These are phyloP conservation scores for Cydia splendana DNA, from an alignment of 1,140 invertebrate species.

Conservation along the genomic window DNA sequence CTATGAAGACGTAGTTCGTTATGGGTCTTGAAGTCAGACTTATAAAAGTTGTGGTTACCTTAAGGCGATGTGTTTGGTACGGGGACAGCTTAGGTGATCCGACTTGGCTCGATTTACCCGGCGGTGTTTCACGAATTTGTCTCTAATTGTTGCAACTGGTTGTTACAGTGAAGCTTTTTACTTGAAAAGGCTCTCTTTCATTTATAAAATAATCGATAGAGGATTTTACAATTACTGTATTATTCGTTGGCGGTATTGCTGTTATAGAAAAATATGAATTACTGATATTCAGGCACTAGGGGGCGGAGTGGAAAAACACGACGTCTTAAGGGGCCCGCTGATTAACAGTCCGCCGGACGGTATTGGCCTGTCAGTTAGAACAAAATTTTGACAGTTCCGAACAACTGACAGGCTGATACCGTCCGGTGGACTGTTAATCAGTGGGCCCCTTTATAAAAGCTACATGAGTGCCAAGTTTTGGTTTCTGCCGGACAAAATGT, in stretches of 20 bases:
- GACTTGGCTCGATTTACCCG: conserved; percentile 20
- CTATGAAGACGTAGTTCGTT: background rate
- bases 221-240: background rate
- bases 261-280: background rate
- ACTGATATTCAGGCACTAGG: too few species aligned
- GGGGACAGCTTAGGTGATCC: conserved; percentile 11
- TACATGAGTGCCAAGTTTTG: background rate
- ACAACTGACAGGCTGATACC: too few species aligned
- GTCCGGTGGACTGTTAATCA: too few species aligned
- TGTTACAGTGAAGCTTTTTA: background rate
- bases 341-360: too few species aligned
- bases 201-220: background rate
- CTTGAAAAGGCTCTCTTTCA: background rate
- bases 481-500: background rate
- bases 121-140: conserved; percentile 12
- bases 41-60: background rate
- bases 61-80: background rate
- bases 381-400: too few species aligned
- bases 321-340: too few species aligned
- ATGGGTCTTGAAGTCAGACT: background rate
- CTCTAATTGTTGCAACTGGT: conserved; percentile 21
- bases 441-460: too few species aligned
- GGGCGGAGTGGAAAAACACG: too few species aligned
- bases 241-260: background rate
- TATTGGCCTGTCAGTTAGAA: too few species aligned